A percentile compares a stretch with the other conserved stretches of the same genome.
phyloP scores from a whole-genome alignment of 2,888 invertebrate species.

The Noctua janthe region DNA sequence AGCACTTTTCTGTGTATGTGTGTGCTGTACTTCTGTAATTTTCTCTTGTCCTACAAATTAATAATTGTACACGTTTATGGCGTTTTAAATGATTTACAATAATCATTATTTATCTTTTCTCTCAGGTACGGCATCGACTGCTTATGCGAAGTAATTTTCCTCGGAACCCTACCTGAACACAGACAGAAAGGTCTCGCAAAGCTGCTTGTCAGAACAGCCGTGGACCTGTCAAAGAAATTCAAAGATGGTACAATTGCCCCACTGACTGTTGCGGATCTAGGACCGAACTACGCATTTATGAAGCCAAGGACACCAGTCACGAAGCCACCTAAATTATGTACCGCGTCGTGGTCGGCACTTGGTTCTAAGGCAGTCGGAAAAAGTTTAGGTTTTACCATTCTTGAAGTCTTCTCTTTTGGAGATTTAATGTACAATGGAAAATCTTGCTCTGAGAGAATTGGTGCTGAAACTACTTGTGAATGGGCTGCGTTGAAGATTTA shows the following conservation, averaged over 20 bases:
- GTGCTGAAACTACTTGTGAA: slow-evolving; percentile 39
- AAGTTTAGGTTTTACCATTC: slow-evolving; percentile 36
- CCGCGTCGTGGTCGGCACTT: slow-evolving; percentile 39
- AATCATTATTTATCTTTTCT: slow-evolving; percentile 26
- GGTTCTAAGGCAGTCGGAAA: slow-evolving; percentile 49
- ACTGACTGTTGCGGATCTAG: slow-evolving; percentile 82
- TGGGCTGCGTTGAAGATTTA: slow-evolving; percentile 34
- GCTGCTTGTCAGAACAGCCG: slow-evolving; percentile 87
- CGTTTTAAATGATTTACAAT: neutral
- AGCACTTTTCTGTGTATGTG: neutral
- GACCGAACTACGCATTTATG: slow-evolving; percentile 75
- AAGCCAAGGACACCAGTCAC: slow-evolving; percentile 32
- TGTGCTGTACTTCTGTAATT: neutral
- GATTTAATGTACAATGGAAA: slow-evolving; percentile 43
- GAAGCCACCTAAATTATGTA: slow-evolving; percentile 36
- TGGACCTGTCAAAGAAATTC: slow-evolving; percentile 88
- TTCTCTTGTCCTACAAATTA: neutral
- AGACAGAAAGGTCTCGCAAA: slow-evolving; percentile 88
- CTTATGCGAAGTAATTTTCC: slow-evolving; percentile 92
- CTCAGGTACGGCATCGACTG: slow-evolving; percentile 90
- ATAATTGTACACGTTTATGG: neutral
- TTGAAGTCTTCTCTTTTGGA: slow-evolving; percentile 5
- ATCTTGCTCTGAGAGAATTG: slow-evolving; percentile 48
- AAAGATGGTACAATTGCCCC: slow-evolving; percentile 79
- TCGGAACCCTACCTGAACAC: slow-evolving; percentile 90